Evolutionary conservation across 2,113 vertebrate species (phyloP), one percentile per base, ranked within the genome.

Genomic region (Notothenia coriiceps): DNA sequence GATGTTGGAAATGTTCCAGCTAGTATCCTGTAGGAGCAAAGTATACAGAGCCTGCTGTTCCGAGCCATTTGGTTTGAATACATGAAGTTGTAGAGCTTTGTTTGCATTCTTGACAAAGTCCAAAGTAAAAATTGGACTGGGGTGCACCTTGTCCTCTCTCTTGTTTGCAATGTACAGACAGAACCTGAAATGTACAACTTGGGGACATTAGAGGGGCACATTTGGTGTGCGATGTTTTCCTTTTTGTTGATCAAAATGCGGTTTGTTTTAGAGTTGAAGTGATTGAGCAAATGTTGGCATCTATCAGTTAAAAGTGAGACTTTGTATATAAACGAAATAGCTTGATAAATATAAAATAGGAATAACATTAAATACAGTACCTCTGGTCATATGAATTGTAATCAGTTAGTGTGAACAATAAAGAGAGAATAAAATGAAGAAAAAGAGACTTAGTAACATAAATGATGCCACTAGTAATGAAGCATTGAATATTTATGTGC

Each of bases 21-120:
- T 13, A 14, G 54, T 54, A 10, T 68, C 9, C 40, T 74, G 33
- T 13, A 6, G 6, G 8, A 46, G 14, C 17, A 52, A 7, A 14
- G 29, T 40, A 67, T 18, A 54, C 35, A 72, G 43, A 72, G 56
- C 68, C 49, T 74, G 47, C 74, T 68, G 20, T 29, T 47, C 18
- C 22, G 15, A 67, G 51, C 40, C 35, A 44, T 63, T 74, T n/a
- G 47, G 40, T 70, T 67, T 68, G 50, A 61, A 46, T 72, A 60
- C 13, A 67, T 79, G 50, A n/a, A 66, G 17, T 5, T 2, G 22
- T 33, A 47, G 17, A 40, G 63, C 25, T 77, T 66, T 91, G 72
- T 85, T 90, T 87, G 61, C 74, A 74, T 50, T 76, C 60, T 56
- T 74, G 73, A 65, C 84, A 88, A 89, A 88, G 90, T 91, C 84